Evolutionary conservation across 2,888 invertebrate genomes (phyloP), one percentile per base, ranked within the genome.

Genomic region (Tridacna crocea): DNA sequence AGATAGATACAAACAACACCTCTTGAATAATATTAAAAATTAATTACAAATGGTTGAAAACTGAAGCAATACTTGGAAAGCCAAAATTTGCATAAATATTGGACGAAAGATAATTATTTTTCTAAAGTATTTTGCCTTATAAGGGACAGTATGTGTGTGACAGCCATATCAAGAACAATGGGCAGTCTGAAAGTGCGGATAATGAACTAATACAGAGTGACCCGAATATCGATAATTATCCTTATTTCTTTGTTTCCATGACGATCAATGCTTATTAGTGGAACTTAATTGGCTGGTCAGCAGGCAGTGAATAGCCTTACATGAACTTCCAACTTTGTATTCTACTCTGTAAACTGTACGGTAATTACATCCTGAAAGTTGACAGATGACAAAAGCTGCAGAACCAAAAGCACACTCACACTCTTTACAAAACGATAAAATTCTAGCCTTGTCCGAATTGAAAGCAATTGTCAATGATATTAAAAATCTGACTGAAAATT

Each of bases 181-280:
- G 47, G 17, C 47, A 17, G 70, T 15, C 66, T 46, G 51, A 70
- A 36, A 51, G 70, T 70, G 70, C 12, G 70, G 70, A 22, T 70
- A 70, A 70, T 70, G 70, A 70, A 70, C 70, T 70, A 70, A 70
- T 70, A 70, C 70, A 26, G 51, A 51, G 70, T 58, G 76, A 76
- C 76, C 76, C 55, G 61, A 66, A 70, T 76, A 76, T 76, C 66
- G 63, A 70, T 83, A 83, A 83, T 83, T 83, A 83, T 83, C 72
- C 72, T 80, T 75, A 72, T 80, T 80, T 75, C 83, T 84, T 84
- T 84, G 80, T 84, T 84, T 80, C 72, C 51, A 26, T 22, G 70
- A 46, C 70, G 80, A 80, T 84, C 83, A 80, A 84, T 84, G 74
- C 72, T 80, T 84, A 84, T 84, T 80, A 84, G 83, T 75, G 80